Base-by-base conservation (phyloP, 2,113 vertebrate species). In the Thamnophis sirtalis region DNA sequence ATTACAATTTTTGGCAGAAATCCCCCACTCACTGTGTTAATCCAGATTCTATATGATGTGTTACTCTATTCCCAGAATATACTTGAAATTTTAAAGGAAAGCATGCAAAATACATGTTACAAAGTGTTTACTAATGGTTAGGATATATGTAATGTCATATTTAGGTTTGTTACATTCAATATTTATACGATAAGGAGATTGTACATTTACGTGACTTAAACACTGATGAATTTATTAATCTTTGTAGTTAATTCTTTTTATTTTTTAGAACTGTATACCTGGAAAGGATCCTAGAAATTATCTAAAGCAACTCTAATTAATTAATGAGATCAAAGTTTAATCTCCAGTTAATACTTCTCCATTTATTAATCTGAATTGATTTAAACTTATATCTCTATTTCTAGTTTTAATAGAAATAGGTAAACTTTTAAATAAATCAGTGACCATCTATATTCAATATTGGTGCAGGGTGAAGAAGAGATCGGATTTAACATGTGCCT, bases 391-490 rank as follows among this genome's bases (percentile, higher is more conserved):
- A 10, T 17, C 22, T 54, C 15, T 48, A 54, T 1, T 84, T 58
- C 13, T 94, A 93, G 93, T 94, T 93, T 92, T 89, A 51, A 93
- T 90, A 49, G 54, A 60, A 84, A 91, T 95, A 93, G 60, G 84
- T 88, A 92, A 94, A 33, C 73, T 85, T 91, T 87, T 84, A 92
- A 49, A 26, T 3, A 28, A 84, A 88, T 33, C 53, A 5, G 17
- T 87, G 51, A 5, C 6, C 1, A 58, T 85, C 48, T 58, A 3
- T 92, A 7, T 56, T 10, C 54, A 26, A 53, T 89, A 63, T 86
- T 92, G 80, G n/a, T 92, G 88, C 96, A 99, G 99, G 99, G 99
- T 99, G 95, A 99, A 98, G 95, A 98, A 97, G 58, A 98, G 98
- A 96, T 50, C 95, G 1, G 98, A 99, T 95, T 94, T 99, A 90